Conservation (phyloP, 37 sponge, comb jelly and placozoan genomes). For the Diacarnus erythraeanus region DNA sequence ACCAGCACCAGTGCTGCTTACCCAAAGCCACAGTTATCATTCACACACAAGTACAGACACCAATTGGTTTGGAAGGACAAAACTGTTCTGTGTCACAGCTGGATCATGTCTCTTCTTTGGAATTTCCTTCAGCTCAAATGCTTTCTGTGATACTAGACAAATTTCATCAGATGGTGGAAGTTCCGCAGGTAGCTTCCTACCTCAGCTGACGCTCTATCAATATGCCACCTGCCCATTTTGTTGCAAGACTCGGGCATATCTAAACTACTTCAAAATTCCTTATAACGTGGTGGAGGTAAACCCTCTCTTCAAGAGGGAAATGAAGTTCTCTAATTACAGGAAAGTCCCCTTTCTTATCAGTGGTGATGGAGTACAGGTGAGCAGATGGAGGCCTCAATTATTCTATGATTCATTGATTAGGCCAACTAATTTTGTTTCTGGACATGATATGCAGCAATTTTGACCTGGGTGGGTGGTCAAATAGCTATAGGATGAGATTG, state of each 20-base stretch:
- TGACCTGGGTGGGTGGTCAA: too few species aligned
- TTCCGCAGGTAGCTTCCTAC: not conserved
- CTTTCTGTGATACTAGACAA: not conserved
- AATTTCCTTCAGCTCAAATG: not conserved
- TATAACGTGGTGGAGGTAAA: conserved; percentile 86
- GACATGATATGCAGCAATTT: too few species aligned
- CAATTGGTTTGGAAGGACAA: not conserved
- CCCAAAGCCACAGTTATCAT: too few species aligned
- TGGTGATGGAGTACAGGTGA: conserved; percentile 46
- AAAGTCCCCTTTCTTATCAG: conserved; percentile 65
- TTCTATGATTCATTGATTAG: not conserved
- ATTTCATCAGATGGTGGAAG: not conserved
- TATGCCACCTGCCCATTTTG: conserved; percentile 94
- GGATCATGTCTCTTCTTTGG: conserved; percentile 1
- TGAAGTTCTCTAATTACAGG: conserved; percentile 66
- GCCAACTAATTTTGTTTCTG: too few species aligned
- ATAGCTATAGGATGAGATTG: too few species aligned
- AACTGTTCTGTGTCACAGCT: not conserved
- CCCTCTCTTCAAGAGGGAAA: conserved; percentile 72
- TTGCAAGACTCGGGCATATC: conserved; percentile 80
- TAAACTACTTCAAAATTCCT: conserved; percentile 70
- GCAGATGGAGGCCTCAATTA: too few species aligned
- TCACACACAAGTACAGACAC: too few species aligned
- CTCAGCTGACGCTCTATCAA: conserved; percentile 76
- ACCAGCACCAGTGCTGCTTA: too few species aligned